Evolutionary conservation across 1,140 invertebrate genomes (phyloP).

Genomic region (Formica exsecta): DNA sequence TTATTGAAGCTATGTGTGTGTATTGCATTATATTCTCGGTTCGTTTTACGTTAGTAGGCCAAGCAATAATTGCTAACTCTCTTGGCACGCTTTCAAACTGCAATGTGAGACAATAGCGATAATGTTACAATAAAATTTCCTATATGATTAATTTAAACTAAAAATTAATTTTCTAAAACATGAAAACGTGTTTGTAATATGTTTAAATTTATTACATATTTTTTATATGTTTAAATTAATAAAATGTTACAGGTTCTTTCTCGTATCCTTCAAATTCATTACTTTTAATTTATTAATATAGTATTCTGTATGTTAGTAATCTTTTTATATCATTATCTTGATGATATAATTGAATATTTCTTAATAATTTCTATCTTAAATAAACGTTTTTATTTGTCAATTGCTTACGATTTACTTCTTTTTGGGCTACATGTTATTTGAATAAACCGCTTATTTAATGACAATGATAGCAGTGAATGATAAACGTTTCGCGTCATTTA

Average conservation of each 20-base stretch:
- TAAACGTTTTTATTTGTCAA: slow-evolving; percentile 20
- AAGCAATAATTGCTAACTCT: slow-evolving; percentile 29
- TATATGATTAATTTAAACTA: neutral
- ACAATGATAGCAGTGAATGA: slow-evolving; percentile 15
- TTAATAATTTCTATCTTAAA: neutral
- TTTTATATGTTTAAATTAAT: slow-evolving; percentile 2
- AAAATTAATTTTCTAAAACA: slow-evolving; percentile 3
- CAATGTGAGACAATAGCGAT: slow-evolving; percentile 14
- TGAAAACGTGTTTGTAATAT: neutral
- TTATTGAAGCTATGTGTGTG: slow-evolving; percentile 9
- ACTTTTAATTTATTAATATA: neutral
- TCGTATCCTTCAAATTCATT: neutral
- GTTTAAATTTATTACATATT: neutral
- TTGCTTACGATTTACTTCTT: neutral
- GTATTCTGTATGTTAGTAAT: neutral
- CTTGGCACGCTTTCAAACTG: slow-evolving; percentile 65
- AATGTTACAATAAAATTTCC: slow-evolving; percentile 28
- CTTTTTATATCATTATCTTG: neutral
- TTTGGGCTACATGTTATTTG: neutral
- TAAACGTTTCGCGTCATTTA: slow-evolving; percentile 53
- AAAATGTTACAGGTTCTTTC: neutral
- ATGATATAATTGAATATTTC: neutral
- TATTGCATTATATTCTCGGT: slow-evolving; percentile 42
- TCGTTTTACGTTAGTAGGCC: neutral
- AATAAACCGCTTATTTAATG: slow-evolving; percentile 23